Evolutionary conservation across 2,888 invertebrate species (phyloP), one percentile per base, ranked within the genome.

Genomic region (Urechis unicinctus): DNA sequence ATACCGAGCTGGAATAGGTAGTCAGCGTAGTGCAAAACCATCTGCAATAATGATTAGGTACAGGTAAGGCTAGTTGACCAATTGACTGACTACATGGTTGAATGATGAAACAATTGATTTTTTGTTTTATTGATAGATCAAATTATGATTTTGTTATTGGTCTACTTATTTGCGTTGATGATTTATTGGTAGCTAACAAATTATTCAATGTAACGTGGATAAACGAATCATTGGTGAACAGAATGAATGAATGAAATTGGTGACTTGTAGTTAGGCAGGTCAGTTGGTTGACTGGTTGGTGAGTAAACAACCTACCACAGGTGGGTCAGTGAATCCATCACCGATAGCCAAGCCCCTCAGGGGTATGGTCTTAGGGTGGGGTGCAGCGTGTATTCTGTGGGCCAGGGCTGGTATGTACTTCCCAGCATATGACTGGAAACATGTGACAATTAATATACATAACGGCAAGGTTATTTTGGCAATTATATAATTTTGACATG

Each of bases 361-460:
- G 53, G 70, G 70, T 21, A 74, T 70, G 42, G 61, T 61, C 45
- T 65, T 62, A 2, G 67, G 61, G 24, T n/a, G 29, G 21, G 66
- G 58, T 43, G 68, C 31, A 53, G 59, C 53, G 62, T 68, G 70
- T 47, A 70, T 76, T 56, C 69, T 72, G 58, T 75, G 70, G 13
- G 74, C 68, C 22, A 89, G 75, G 0, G 91, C 88, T 1, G 93
- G 93, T 0, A 86, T 84, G 72, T 86, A 86, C 73, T 86, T 86
- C 0, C 93, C 81, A 68, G 71, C 70, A 70, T 76, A 76, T 0
- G 75, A 75, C 73, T 75, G 64, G 25, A 50, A 46, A 9, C 13
- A 48, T 30, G n/a, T 21, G 21, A 45, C 1, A 50, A 26, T 26
- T 46, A 17, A 25, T 29, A 54, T n/a, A n/a, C n/a, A n/a, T n/a